Conservation (phyloP, 2,797 vertebrate species). For the Notolabrus celidotus region DNA sequence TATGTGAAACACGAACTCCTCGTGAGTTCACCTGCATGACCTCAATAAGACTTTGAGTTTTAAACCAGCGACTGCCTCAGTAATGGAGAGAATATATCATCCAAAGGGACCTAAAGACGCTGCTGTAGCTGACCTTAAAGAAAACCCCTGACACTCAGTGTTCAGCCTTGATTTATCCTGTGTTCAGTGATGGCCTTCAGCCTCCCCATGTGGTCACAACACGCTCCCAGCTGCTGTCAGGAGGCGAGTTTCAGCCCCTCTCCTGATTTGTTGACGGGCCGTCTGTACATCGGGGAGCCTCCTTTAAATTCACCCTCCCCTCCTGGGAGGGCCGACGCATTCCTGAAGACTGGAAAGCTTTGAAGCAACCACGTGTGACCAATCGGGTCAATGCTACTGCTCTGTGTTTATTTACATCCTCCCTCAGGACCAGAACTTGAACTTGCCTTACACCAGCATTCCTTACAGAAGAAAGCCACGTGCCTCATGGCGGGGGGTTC, state of each 20-base stretch:
- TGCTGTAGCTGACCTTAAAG: slow-evolving; percentile 16
- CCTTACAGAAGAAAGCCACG: slow-evolving; percentile 17
- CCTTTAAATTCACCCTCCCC: slow-evolving; percentile 26
- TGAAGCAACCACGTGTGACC: slow-evolving; percentile 48
- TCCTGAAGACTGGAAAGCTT: slow-evolving; percentile 53
- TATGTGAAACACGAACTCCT: background rate
- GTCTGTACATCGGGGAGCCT: background rate
- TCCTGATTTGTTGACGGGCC: slow-evolving; percentile 38
- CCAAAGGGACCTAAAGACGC: slow-evolving; percentile 27
- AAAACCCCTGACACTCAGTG: background rate
- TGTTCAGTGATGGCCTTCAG: background rate
- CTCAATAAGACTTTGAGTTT: slow-evolving; percentile 24
- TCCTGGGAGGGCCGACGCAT: slow-evolving; percentile 33
- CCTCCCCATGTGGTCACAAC: slow-evolving; percentile 6
- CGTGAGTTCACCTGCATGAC: slow-evolving; percentile 55
- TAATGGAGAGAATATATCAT: slow-evolving; percentile 10
- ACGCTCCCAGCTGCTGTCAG: slow-evolving; percentile 11
- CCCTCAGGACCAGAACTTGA: slow-evolving; percentile 21
- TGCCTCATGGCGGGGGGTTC: background rate
- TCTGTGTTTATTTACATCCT: slow-evolving; percentile 52
- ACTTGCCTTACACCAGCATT: slow-evolving; percentile 35
- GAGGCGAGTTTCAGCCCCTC: slow-evolving; percentile 1
- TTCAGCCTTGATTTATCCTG: slow-evolving; percentile 41
- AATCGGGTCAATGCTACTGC: background rate
- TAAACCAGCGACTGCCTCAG: slow-evolving; percentile 27